phyloP scores from a whole-genome alignment of 2,113 vertebrate species.

The Pangasianodon hypophthalmus region DNA sequence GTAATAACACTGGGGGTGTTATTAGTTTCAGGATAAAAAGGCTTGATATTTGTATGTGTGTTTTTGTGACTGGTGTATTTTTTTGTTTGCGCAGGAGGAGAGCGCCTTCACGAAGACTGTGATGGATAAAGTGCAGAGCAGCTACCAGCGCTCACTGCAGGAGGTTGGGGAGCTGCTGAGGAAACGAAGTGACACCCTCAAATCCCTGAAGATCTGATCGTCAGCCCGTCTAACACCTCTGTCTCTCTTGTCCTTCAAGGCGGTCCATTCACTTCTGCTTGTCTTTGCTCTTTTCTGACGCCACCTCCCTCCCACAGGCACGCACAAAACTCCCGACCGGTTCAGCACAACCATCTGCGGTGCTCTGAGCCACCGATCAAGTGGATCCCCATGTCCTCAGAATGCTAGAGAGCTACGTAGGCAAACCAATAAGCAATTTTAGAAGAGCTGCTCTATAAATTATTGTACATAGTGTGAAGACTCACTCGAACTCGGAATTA shows the following conservation, averaged over 20 bases:
- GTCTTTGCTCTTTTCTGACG: neutral
- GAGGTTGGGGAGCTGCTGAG: conserved; percentile 91
- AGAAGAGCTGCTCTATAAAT: conserved; percentile 77
- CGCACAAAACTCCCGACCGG: conserved; percentile 65
- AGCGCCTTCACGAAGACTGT: conserved; percentile 84
- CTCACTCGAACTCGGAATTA: conserved; percentile 70
- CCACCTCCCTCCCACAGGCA: conserved; percentile 33
- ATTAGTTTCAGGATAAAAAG: too few relatives aligned
- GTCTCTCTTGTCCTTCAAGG: conserved; percentile 9
- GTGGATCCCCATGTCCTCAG: conserved; percentile 27
- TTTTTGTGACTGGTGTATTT: conserved; percentile 2
- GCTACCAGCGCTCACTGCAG: conserved; percentile 93
- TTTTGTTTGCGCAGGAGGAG: conserved; percentile 78
- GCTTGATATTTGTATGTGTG: too few relatives aligned
- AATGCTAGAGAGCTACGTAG: conserved; percentile 45
- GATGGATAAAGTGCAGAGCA: conserved; percentile 92
- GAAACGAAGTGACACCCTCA: conserved; percentile 91
- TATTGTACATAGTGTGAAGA: conserved; percentile 89
- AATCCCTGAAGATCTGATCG: conserved; percentile 90
- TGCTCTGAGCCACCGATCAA: conserved; percentile 39
- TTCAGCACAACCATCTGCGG: conserved; percentile 65
- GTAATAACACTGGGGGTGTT: too few relatives aligned
- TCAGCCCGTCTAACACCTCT: neutral
- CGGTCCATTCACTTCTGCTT: conserved; percentile 27
- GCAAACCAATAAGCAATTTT: conserved; percentile 63